Conservation (phyloP, 2,113 vertebrate genomes). For the Coptodon rendalli region DNA sequence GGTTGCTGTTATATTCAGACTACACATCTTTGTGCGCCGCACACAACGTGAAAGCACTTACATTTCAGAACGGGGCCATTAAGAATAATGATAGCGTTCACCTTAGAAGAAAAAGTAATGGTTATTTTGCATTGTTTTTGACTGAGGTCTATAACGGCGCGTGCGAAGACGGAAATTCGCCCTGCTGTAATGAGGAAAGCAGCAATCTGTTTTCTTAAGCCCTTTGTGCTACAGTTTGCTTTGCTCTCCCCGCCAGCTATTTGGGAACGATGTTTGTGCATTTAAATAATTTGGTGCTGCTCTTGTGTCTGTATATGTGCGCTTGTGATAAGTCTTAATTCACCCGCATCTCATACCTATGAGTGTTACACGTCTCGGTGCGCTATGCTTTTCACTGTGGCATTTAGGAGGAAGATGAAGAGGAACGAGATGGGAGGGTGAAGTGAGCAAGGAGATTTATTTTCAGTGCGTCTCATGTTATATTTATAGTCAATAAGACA, state of each 20-base stretch:
- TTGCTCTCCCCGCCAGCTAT: neutral
- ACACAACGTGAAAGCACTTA: neutral
- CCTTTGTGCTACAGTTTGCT: neutral
- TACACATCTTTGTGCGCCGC: neutral
- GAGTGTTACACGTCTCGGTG: conserved; percentile 14
- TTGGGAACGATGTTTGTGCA: neutral
- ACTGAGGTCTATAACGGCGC: neutral
- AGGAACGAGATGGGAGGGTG: conserved; percentile 35
- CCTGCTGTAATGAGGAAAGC: neutral
- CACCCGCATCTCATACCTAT: neutral
- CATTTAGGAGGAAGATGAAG: conserved; percentile 55
- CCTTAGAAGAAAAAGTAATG: neutral
- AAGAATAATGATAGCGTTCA: conserved; percentile 4
- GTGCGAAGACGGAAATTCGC: neutral
- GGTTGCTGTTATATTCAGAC: neutral
- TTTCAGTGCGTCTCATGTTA: conserved; percentile 74
- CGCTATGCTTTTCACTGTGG: conserved; percentile 41
- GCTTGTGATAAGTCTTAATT: conserved; percentile 23
- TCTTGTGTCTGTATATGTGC: neutral
- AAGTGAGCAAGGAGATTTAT: conserved; percentile 52
- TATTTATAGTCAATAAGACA: conserved; percentile 80
- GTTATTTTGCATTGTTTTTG: neutral
- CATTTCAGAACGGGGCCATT: conserved; percentile 1
- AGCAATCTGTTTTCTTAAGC: conserved; percentile 21
- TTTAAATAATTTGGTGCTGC: conserved; percentile 31